Percentiles rank a stretch among this genome's conserved stretches.
These are phyloP conservation scores for Clanis bilineata DNA, from an alignment of 2,888 invertebrate genomes.

Conservation along the genomic window DNA sequence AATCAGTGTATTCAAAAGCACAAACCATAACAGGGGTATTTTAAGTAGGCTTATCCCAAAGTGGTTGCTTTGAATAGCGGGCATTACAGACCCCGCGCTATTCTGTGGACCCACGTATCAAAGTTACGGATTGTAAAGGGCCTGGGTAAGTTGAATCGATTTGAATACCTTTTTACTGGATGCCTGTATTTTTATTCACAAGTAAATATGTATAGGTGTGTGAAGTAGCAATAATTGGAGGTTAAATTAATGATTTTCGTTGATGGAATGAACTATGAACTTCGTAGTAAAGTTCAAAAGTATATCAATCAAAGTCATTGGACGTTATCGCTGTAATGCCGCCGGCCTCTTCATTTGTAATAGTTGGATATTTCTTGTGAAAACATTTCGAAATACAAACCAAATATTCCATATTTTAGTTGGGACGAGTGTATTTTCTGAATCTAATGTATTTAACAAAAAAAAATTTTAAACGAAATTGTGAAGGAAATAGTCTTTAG, in stretches of 20 bases:
- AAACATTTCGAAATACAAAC: neutral
- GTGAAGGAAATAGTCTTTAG: too few species aligned
- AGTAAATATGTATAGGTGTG: neutral
- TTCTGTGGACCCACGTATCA: neutral
- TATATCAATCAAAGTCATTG: constrained; percentile 9
- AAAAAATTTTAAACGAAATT: too few species aligned
- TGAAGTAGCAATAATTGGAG: neutral
- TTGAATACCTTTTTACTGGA: neutral
- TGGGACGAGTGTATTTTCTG: too few species aligned
- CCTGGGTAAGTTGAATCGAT: neutral
- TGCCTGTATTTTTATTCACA: neutral
- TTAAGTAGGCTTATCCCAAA: constrained; percentile 10
- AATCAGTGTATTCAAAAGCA: neutral
- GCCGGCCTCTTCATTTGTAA: neutral
- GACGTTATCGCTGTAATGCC: neutral
- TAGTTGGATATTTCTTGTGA: neutral
- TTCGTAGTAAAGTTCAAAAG: neutral
- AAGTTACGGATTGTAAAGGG: neutral
- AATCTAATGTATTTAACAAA: too few species aligned
- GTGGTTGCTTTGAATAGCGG: neutral
- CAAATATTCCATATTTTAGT: neutral
- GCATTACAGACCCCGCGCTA: neutral
- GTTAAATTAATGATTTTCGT: constrained; percentile 1
- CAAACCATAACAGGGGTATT: constrained; percentile 4
- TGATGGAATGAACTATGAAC: neutral